Conservation (phyloP, 2,888 invertebrate genomes). For the Philopedon plagiatum region DNA sequence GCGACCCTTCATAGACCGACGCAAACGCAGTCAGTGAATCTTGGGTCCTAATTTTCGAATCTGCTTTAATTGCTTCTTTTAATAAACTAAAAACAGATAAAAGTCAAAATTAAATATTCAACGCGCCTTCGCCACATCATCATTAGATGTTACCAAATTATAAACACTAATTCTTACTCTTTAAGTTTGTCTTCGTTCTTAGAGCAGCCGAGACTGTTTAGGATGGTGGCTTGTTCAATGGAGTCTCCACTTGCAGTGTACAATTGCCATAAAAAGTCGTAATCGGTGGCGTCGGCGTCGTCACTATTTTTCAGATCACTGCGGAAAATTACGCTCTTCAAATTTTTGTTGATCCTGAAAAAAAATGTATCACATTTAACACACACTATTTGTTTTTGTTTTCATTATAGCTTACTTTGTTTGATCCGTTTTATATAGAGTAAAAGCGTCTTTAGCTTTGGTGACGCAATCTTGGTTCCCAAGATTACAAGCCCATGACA, state of each 20-base stretch:
- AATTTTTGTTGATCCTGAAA: conserved; percentile 74
- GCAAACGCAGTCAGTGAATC: conserved; percentile 67
- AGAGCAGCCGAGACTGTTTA: conserved; percentile 80
- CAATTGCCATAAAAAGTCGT: conserved; percentile 74
- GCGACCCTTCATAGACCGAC: conserved; percentile 70
- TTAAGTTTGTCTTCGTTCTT: conserved; percentile 71
- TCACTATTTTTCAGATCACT: conserved; percentile 77
- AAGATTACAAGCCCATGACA: conserved; percentile 76
- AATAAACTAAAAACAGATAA: conserved; percentile 55
- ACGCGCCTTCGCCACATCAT: background rate
- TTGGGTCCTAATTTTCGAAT: conserved; percentile 68
- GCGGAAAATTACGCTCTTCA: conserved; percentile 82
- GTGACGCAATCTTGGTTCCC: conserved; percentile 73
- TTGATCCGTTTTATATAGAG: conserved; percentile 22
- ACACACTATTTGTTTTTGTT: too few relatives aligned
- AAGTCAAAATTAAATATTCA: background rate
- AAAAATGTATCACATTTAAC: too few relatives aligned
- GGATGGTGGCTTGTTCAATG: conserved; percentile 78
- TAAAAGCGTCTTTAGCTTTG: conserved; percentile 62
- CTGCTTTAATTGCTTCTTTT: conserved; percentile 50
- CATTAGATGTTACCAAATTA: background rate
- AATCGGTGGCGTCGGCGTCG: conserved; percentile 69
- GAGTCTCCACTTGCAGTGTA: conserved; percentile 73
- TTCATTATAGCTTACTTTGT: conserved; percentile 14
- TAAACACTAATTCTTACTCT: conserved; percentile 64